Conservation (phyloP, 2,113 vertebrate species). For the Tinamus guttatus region DNA sequence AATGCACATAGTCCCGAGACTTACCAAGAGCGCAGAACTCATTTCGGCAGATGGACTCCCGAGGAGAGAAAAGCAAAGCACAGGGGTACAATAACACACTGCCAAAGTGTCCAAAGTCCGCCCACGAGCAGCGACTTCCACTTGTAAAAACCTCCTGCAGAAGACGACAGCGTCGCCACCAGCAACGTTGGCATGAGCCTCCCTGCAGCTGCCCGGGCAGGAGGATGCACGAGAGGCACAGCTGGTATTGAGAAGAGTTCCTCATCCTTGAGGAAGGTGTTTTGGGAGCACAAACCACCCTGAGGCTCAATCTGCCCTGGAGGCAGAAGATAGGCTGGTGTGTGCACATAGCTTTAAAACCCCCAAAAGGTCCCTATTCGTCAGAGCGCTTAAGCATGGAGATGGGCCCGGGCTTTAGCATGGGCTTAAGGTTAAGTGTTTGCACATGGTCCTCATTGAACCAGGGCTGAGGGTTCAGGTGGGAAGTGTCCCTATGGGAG, state of each 20-base stretch:
- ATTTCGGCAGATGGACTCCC: not conserved
- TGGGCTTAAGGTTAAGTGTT: not conserved
- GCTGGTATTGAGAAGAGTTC: not conserved
- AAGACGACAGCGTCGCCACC: too few relatives aligned
- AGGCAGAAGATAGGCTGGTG: not conserved
- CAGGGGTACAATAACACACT: rapidly evolving
- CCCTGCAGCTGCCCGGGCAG: not conserved
- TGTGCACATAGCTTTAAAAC: too few relatives aligned
- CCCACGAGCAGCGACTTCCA: not conserved
- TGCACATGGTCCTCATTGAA: not conserved
- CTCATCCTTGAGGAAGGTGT: not conserved
- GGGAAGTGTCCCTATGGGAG: not conserved
- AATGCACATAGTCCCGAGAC: rapidly evolving
- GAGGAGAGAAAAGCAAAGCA: rapidly evolving
- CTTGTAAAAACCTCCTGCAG: rapidly evolving
- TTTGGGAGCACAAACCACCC: not conserved
- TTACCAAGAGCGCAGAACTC: not conserved
- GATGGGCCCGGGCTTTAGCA: not conserved
- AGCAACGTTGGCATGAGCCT: too few relatives aligned
- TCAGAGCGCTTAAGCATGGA: not conserved
- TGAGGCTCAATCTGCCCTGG: rapidly evolving
- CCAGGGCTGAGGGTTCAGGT: not conserved
- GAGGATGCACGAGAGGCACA: not conserved
- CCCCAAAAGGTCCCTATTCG: not conserved
- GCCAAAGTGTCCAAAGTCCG: not conserved